phyloP scores from a whole-genome alignment of 2,888 invertebrate genomes.

The Dicranocentrus wangi region DNA sequence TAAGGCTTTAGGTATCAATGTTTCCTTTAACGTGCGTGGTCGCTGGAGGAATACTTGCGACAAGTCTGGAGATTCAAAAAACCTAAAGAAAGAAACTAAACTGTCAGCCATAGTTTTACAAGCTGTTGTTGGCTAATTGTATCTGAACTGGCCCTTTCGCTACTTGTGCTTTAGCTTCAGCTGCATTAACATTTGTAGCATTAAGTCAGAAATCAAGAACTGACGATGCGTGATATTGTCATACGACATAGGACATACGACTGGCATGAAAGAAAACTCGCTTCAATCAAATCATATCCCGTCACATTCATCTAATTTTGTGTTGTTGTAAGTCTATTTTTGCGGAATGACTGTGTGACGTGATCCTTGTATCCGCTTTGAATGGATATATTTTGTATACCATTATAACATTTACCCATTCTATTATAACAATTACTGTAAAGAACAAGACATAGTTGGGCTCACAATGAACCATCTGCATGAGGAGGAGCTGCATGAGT shows the following conservation, averaged over 20 bases:
- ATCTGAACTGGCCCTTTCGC: too few relatives aligned
- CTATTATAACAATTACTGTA: neutral
- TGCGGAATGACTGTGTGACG: conserved; percentile 24
- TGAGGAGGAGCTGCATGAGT: conserved; percentile 13
- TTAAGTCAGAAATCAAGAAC: too few relatives aligned
- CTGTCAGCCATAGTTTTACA: too few relatives aligned
- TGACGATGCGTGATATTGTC: conserved; percentile 4
- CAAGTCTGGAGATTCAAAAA: too few relatives aligned
- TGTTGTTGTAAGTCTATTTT: conserved; percentile 28
- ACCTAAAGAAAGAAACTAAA: too few relatives aligned
- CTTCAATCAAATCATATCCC: conserved; percentile 32
- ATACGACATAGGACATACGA: neutral
- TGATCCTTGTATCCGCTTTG: neutral
- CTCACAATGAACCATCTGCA: conserved; percentile 31
- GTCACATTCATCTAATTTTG: conserved; percentile 51
- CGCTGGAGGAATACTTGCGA: too few relatives aligned
- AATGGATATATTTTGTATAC: neutral
- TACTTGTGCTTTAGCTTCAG: too few relatives aligned
- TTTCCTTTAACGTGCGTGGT: too few relatives aligned
- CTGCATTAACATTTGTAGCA: too few relatives aligned
- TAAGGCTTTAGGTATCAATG: too few relatives aligned
- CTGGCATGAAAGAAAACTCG: neutral
- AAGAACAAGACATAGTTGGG: neutral
- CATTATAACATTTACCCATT: neutral
- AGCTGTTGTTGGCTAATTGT: too few relatives aligned